phyloP scores from a whole-genome alignment of 2,888 invertebrate species.

The Drosophila lacicola region DNA sequence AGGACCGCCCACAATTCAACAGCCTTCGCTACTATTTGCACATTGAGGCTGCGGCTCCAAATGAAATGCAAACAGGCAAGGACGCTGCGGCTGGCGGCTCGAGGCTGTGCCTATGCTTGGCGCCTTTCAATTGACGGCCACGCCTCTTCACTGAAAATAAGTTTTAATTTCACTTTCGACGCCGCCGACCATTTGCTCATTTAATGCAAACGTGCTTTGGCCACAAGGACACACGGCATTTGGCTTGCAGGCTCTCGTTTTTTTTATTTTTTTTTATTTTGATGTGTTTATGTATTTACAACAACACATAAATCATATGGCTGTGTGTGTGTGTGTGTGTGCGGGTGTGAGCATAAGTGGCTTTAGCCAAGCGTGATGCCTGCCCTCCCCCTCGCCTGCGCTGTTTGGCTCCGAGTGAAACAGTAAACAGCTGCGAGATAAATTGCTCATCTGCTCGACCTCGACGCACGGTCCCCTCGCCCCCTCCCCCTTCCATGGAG shows the following conservation, averaged over 20 bases:
- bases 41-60: constrained; percentile 44
- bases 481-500: background rate
- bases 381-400: constrained; percentile 14
- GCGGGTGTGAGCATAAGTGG: constrained; percentile 69
- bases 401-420: constrained; percentile 55
- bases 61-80: constrained; percentile 65
- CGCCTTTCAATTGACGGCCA: constrained; percentile 68
- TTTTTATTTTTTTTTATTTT: constrained; percentile 30
- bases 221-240: constrained; percentile 67
- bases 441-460: constrained; percentile 80
- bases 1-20: constrained; percentile 41
- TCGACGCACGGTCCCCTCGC: constrained; percentile 34
- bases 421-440: constrained; percentile 81
- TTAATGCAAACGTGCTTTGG: constrained; percentile 60
- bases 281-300: constrained; percentile 79
- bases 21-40: constrained; percentile 38
- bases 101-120: background rate
- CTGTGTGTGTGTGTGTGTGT: constrained; percentile 26
- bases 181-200: constrained; percentile 58
- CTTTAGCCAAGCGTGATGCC: constrained; percentile 71
- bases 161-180: constrained; percentile 75
- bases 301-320: constrained; percentile 65
- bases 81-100: constrained; percentile 13
- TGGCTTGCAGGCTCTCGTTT: constrained; percentile 18
- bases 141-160: constrained; percentile 60